Base-by-base conservation (phyloP, 2,888 invertebrate species). In the Sphinx pinastri region DNA sequence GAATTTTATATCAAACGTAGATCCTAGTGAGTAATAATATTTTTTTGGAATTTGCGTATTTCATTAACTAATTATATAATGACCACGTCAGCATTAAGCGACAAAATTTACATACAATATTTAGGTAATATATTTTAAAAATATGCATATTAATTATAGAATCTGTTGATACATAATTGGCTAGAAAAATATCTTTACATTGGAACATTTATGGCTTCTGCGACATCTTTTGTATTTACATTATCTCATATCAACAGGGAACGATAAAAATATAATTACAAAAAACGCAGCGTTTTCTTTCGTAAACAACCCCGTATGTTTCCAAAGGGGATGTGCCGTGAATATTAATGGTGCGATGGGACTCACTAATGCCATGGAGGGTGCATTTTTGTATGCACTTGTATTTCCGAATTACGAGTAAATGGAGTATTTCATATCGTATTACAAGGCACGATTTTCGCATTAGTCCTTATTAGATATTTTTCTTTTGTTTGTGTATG, bases 341-440 rank as follows among this genome's bases (percentile, higher is more conserved):
- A 74, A 75, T 78, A 81, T 79, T 82, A 77, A 81, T 82, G 79
- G 81, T 82, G 80, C 81, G 83, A 84, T 84, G 82, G 85, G 84
- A 81, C 85, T 81, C 76, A 80, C 83, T 84, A 87, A 87, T 84
- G 86, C 75, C 73, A 72, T 80, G 87, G 88, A 88, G 87, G 86
- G 84, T 86, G 88, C 87, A 87, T 84, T 85, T 84, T 84, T 80
- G 76, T 76, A 81, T 84, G 87, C 85, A 84, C 81, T 85, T 82
- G 77, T 79, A 68, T 73, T 75, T 19, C 38, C 45, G 63, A 45
- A 52, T 68, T 63, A 63, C 25, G 54, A 38, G 10, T 63, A 60
- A 63, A 69, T 55, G 69, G n/a, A 63, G 63, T 60, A 19, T 63
- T 60, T 69, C 60, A 25, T 45, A 55, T n/a, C 45, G 14, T 54